Evolutionary conservation across 2,888 invertebrate species (phyloP).

Genomic region (Lithophane leautieri): DNA sequence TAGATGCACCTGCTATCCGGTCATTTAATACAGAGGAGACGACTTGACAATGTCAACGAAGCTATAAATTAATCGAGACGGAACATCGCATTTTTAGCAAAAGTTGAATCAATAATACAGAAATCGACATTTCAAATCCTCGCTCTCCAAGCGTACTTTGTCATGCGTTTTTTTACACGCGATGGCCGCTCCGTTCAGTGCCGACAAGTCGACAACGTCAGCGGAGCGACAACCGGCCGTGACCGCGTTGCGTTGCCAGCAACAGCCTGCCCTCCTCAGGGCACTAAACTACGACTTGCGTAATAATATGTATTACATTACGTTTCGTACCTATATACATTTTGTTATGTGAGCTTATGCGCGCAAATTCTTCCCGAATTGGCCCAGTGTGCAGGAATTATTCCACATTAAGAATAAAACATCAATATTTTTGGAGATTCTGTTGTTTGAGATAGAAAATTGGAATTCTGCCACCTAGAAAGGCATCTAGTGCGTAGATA

Average conservation of each 20-base stretch:
- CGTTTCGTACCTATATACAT: conserved; percentile 46
- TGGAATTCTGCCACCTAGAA: conserved; percentile 34
- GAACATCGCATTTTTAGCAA: background rate
- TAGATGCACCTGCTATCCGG: conserved; percentile 43
- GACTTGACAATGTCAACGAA: conserved; percentile 31
- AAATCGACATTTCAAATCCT: conserved; percentile 16
- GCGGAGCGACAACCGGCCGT: conserved; percentile 83
- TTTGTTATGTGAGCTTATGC: conserved; percentile 32
- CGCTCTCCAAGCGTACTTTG: conserved; percentile 15
- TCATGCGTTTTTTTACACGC: conserved; percentile 41
- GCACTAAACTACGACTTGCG: conserved; percentile 73
- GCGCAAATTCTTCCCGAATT: conserved; percentile 41
- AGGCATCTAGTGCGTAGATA: conserved; percentile 4
- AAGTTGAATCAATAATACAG: conserved; percentile 19
- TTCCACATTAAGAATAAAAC: conserved; percentile 19
- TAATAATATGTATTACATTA: conserved; percentile 68
- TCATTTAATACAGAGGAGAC: conserved; percentile 27
- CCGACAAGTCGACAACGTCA: conserved; percentile 65
- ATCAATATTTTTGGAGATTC: conserved; percentile 34
- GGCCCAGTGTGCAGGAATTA: conserved; percentile 18
- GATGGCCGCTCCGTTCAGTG: conserved; percentile 55
- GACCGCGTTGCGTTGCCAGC: conserved; percentile 82
- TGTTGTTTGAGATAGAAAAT: conserved; percentile 18
- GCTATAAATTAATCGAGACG: conserved; percentile 27
- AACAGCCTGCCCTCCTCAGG: conserved; percentile 68